phyloP scores from a whole-genome alignment of 2,797 vertebrate species.

The Propithecus perrieri region DNA sequence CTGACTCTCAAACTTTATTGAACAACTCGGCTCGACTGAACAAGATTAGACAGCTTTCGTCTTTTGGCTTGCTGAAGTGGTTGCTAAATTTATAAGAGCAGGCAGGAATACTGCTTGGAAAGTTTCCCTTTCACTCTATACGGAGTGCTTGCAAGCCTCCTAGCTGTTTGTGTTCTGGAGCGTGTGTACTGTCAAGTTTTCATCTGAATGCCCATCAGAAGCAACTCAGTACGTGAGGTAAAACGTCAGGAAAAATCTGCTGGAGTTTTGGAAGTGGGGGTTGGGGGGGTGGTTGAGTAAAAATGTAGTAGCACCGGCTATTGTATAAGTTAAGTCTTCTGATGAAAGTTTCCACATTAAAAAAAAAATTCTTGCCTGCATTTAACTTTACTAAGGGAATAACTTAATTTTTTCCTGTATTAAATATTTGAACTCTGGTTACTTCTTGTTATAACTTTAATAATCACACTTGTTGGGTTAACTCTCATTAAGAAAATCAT shows the following conservation, averaged over 20 bases:
- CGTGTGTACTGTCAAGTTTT: conserved; percentile 73
- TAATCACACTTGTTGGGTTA: not conserved
- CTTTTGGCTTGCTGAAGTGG: conserved; percentile 82
- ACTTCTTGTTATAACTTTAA: conserved; percentile 31
- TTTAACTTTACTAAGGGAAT: conserved; percentile 39
- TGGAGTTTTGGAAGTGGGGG: conserved; percentile 24
- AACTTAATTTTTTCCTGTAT: not conserved
- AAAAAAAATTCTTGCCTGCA: not conserved
- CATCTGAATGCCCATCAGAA: conserved; percentile 64
- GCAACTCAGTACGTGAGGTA: conserved; percentile 27
- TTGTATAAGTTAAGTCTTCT: not conserved
- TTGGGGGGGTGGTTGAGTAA: not conserved
- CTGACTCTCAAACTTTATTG: conserved; percentile 86
- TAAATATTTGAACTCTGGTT: conserved; percentile 5
- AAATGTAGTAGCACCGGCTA: not conserved
- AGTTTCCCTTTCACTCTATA: conserved; percentile 64
- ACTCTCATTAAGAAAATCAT: conserved; percentile 56
- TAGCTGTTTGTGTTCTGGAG: conserved; percentile 63
- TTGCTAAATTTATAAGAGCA: conserved; percentile 79
- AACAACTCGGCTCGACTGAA: conserved; percentile 82
- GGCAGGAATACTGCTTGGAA: conserved; percentile 74
- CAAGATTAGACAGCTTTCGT: conserved; percentile 84
- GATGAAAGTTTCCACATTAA: not conserved
- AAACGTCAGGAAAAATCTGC: conserved; percentile 52
- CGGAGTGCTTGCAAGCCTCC: conserved; percentile 63